These are phyloP conservation scores for Melipona beecheii DNA, from an alignment of 2,888 invertebrate species.

Conservation along the genomic window DNA sequence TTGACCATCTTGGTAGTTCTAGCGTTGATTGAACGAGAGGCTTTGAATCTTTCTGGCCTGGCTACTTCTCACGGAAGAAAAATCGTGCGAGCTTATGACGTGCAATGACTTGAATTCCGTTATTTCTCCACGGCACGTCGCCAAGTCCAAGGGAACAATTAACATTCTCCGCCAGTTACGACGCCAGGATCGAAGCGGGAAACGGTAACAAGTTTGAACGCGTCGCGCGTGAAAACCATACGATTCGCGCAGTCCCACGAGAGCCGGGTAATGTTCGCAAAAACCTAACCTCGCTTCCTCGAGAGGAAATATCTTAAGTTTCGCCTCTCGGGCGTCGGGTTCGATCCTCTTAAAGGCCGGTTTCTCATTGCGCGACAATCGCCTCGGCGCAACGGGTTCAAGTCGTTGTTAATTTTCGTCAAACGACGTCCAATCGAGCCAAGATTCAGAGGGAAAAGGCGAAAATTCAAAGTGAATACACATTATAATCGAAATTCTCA, in stretches of 20 bases:
- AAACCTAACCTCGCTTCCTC: slow-evolving; percentile 47
- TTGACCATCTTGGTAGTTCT: too few relatives aligned
- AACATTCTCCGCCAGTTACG: slow-evolving; percentile 45
- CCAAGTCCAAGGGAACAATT: slow-evolving; percentile 34
- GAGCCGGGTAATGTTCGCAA: slow-evolving; percentile 47
- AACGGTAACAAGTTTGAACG: slow-evolving; percentile 55
- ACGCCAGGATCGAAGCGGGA: slow-evolving; percentile 34
- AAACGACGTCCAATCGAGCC: neutral
- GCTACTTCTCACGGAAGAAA: neutral
- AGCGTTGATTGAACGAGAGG: neutral
- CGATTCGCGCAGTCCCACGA: slow-evolving; percentile 56
- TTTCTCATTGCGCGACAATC: slow-evolving; percentile 22
- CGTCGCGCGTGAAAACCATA: slow-evolving; percentile 46
- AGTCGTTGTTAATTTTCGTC: neutral
- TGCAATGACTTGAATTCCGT: slow-evolving; percentile 22
- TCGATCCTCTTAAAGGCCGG: slow-evolving; percentile 57
- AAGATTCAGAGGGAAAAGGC: neutral
- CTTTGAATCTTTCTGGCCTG: neutral
- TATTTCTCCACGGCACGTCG: slow-evolving; percentile 24
- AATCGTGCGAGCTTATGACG: slow-evolving; percentile 15
- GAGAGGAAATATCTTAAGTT: slow-evolving; percentile 59
- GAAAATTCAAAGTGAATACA: neutral
- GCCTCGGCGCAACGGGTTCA: neutral
- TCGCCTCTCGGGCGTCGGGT: slow-evolving; percentile 41
- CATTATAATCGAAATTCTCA: neutral